Conservation (phyloP, 2,113 vertebrate species). For the Orycteropus afer region DNA sequence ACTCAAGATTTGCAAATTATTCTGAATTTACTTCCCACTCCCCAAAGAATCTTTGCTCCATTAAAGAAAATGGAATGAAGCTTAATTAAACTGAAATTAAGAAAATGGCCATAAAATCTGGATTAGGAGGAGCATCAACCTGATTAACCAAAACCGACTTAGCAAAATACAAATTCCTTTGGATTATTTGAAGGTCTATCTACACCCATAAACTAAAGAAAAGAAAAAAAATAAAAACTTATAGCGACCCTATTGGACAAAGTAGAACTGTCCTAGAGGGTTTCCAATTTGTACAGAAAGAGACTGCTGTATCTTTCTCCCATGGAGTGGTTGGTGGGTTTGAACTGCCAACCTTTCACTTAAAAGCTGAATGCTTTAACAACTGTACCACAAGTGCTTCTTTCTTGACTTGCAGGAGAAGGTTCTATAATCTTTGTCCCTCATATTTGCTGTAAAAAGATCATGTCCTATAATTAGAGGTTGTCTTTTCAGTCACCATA, state of each 20-base stretch:
- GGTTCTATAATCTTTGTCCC: background rate
- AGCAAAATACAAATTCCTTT: background rate
- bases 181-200: background rate
- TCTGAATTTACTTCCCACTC: background rate
- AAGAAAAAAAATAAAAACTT: too few relatives aligned
- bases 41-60: background rate
- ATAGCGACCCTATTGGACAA: too few relatives aligned
- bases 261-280: too few relatives aligned
- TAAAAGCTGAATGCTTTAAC: too few relatives aligned
- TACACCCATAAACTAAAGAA: background rate
- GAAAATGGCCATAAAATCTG: background rate
- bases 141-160: background rate
- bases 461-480: background rate
- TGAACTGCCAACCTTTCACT: too few relatives aligned
- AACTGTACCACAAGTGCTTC: too few relatives aligned
- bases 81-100: constrained; percentile 21
- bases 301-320: too few relatives aligned
- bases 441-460: background rate
- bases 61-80: background rate
- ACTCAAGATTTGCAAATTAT: background rate
- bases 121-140: background rate
- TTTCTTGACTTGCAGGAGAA: background rate
- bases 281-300: too few relatives aligned
- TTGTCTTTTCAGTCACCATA: background rate
- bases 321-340: too few relatives aligned